These are phyloP conservation scores for Bugulina stolonifera DNA, from an alignment of 2,888 invertebrate species.

Conservation along the genomic window DNA sequence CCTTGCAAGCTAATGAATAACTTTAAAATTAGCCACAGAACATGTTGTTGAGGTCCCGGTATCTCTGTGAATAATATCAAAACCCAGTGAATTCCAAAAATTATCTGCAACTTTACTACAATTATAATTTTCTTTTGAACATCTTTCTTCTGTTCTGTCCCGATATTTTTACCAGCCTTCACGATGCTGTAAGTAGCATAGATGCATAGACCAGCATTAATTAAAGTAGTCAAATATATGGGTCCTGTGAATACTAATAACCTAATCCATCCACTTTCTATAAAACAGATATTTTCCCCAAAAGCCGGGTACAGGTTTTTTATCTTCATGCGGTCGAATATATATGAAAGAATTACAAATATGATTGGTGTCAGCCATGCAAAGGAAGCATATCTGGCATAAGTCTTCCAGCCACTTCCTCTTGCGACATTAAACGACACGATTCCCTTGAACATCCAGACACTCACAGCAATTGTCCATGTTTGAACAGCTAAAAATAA, in stretches of 20 bases:
- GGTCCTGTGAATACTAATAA: slow-evolving; percentile 9
- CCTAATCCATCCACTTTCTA: neutral
- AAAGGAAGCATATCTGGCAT: neutral
- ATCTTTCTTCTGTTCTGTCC: neutral
- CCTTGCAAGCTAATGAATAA: neutral
- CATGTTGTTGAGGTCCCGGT: neutral
- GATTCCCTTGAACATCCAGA: neutral
- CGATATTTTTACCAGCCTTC: neutral
- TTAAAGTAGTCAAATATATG: neutral
- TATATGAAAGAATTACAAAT: neutral
- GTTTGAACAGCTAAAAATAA: neutral
- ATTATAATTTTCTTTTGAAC: neutral
- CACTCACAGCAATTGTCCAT: neutral
- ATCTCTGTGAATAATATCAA: neutral
- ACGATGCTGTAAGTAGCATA: neutral
- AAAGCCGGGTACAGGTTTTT: neutral
- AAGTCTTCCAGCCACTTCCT: neutral
- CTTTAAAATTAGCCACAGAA: neutral
- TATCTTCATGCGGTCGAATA: neutral
- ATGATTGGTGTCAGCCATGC: neutral
- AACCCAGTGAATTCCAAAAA: slow-evolving; percentile 4
- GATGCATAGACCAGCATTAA: neutral
- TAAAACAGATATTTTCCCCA: neutral
- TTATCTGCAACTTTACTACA: slow-evolving; percentile 3
- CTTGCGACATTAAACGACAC: neutral